phyloP scores from a whole-genome alignment of 1,140 invertebrate genomes.

The Dendroctonus ponderosae region DNA sequence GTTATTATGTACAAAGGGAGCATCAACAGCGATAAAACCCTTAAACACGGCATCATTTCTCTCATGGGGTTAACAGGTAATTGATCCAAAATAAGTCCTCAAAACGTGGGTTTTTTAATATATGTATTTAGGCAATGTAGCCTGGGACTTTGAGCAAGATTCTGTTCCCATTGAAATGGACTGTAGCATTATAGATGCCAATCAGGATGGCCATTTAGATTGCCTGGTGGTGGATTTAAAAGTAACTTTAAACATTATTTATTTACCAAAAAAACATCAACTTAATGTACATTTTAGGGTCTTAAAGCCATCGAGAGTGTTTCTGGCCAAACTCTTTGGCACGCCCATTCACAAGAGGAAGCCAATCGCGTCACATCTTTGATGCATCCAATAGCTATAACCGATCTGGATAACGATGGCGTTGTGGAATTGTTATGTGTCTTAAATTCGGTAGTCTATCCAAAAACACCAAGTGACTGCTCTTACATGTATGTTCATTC shows the following conservation, averaged over 20 bases:
- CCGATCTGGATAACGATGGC: conserved; percentile 69
- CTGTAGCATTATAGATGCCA: conserved; percentile 68
- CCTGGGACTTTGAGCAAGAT: conserved; percentile 63
- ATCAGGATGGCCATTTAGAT: conserved; percentile 66
- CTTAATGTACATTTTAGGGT: conserved; percentile 47
- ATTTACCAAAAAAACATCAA: neutral
- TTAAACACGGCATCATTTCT: conserved; percentile 54
- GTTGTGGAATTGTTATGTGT: conserved; percentile 65
- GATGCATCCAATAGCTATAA: conserved; percentile 68
- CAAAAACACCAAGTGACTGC: neutral
- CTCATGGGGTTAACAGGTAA: conserved; percentile 57
- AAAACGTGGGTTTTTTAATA: neutral
- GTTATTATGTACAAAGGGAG: conserved; percentile 69
- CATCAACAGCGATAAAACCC: conserved; percentile 57
- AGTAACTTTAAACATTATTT: conserved; percentile 8
- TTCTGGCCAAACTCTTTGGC: conserved; percentile 66
- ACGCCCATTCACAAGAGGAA: conserved; percentile 54
- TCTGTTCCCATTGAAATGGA: conserved; percentile 66
- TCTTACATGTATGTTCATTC: conserved; percentile 2
- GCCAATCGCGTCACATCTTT: conserved; percentile 50
- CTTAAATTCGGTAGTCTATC: conserved; percentile 51
- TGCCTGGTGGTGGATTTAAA: conserved; percentile 69
- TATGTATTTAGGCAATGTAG: conserved; percentile 55
- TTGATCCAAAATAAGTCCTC: neutral
- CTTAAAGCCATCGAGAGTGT: conserved; percentile 69